These are phyloP conservation scores for Dynastes grantii DNA, from an alignment of 2,888 invertebrate genomes.

Conservation along the genomic window DNA sequence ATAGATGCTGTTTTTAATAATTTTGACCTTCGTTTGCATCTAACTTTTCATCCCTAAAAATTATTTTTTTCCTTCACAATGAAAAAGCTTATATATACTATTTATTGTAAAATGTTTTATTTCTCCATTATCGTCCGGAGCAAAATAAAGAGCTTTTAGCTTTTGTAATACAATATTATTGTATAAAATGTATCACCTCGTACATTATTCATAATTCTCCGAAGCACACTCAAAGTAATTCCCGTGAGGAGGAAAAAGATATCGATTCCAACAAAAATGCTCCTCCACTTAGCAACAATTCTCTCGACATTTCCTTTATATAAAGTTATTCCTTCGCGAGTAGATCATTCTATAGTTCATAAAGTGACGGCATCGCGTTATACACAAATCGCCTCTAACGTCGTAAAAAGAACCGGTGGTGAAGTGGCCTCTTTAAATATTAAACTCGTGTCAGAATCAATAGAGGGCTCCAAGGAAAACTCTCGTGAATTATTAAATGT, in stretches of 20 bases:
- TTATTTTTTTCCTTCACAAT: background rate
- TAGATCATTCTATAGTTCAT: slow-evolving; percentile 29
- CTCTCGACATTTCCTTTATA: background rate
- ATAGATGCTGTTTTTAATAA: too few species aligned
- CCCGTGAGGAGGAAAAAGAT: background rate
- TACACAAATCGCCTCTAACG: slow-evolving; percentile 19
- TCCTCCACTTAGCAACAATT: slow-evolving; percentile 17
- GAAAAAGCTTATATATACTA: background rate
- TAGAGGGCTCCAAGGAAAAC: background rate
- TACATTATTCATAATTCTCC: slow-evolving; percentile 10
- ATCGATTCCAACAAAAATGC: slow-evolving; percentile 17
- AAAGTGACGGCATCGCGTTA: background rate
- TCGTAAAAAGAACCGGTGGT: slow-evolving; percentile 30
- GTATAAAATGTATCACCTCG: slow-evolving; percentile 11
- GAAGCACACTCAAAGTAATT: background rate
- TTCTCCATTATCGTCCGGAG: background rate
- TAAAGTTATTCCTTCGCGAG: slow-evolving; percentile 14
- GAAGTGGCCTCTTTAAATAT: slow-evolving; percentile 19
- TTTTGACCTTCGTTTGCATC: too few species aligned
- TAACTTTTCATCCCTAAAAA: background rate
- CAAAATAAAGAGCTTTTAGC: slow-evolving; percentile 8
- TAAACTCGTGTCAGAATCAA: slow-evolving; percentile 30
- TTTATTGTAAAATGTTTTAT: background rate
- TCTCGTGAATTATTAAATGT: slow-evolving; percentile 20
- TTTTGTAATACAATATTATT: slow-evolving; percentile 16